These are phyloP conservation scores for Glyphotaelius pellucidus DNA, from an alignment of 2,888 invertebrate genomes.

Conservation along the genomic window DNA sequence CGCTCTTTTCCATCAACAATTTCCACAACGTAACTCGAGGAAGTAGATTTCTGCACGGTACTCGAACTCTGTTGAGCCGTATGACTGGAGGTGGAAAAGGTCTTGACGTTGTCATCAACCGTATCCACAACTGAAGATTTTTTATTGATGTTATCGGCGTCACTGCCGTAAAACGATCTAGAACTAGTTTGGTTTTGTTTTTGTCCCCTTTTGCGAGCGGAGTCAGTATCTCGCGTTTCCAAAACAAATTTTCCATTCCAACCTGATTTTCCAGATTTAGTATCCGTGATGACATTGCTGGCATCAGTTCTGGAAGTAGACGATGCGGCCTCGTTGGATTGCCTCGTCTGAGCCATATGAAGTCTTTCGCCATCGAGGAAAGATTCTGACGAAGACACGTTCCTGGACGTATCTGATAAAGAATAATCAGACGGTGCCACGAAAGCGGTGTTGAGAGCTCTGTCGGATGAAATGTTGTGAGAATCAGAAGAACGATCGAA, in stretches of 20 bases:
- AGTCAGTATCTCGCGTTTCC: conserved; percentile 67
- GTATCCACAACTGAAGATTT: conserved; percentile 9
- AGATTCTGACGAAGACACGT: conserved; percentile 72
- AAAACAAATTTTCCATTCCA: conserved; percentile 69
- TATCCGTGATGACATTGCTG: neutral
- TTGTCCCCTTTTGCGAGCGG: conserved; percentile 70
- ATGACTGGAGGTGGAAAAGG: conserved; percentile 72
- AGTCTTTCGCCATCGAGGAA: conserved; percentile 74
- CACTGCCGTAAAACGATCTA: conserved; percentile 73
- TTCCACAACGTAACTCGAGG: conserved; percentile 82
- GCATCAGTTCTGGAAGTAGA: conserved; percentile 53
- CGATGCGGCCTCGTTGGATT: conserved; percentile 17
- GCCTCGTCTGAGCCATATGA: conserved; percentile 66
- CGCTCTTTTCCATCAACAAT: conserved; percentile 82
- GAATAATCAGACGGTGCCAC: conserved; percentile 68
- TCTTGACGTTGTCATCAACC: conserved; percentile 69
- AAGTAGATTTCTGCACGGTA: conserved; percentile 79
- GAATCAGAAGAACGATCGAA: conserved; percentile 71
- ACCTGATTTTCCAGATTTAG: conserved; percentile 48
- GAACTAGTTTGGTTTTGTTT: conserved; percentile 70
- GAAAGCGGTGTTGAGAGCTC: conserved; percentile 75
- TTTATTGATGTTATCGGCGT: conserved; percentile 65
- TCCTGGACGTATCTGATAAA: conserved; percentile 69
- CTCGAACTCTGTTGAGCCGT: conserved; percentile 77
- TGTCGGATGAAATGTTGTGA: conserved; percentile 69